Percentiles rank a stretch among this genome's conserved stretches.
Conservation (phyloP, 2,888 invertebrate species). For the Sialis lutaria region DNA sequence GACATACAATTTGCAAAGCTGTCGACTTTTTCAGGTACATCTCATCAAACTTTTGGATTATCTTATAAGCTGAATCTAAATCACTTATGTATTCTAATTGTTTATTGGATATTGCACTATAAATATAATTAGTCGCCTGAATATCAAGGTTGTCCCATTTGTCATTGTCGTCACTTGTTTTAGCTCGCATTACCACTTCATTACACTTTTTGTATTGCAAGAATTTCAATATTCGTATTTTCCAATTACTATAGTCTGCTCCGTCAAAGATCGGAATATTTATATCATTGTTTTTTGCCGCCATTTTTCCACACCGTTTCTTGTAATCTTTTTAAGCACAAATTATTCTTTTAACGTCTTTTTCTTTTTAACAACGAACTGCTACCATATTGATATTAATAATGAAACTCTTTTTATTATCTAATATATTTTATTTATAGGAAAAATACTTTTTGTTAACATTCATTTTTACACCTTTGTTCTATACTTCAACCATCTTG, state of each 20-base stretch:
- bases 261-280: background rate
- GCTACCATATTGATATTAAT: too few species aligned
- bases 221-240: background rate
- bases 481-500: too few species aligned
- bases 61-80: conserved; percentile 2
- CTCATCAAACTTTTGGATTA: conserved; percentile 3
- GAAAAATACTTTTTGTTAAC: too few species aligned
- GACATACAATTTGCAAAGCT: conserved; percentile 3
- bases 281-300: background rate
- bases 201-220: background rate
- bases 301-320: too few species aligned
- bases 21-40: conserved; percentile 5
- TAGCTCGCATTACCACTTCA: background rate
- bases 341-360: too few species aligned
- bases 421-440: too few species aligned
- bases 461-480: too few species aligned
- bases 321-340: too few species aligned
- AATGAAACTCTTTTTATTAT: too few species aligned
- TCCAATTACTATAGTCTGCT: background rate
- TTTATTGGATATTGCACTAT: conserved; percentile 4
- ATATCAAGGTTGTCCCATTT: background rate
- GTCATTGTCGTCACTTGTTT: conserved; percentile 1
- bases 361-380: too few species aligned
- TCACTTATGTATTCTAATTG: conserved; percentile 2
- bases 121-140: conserved; percentile 2